These are phyloP conservation scores for Peribatodes rhomboidaria DNA, from an alignment of 2,888 invertebrate species.

Conservation along the genomic window DNA sequence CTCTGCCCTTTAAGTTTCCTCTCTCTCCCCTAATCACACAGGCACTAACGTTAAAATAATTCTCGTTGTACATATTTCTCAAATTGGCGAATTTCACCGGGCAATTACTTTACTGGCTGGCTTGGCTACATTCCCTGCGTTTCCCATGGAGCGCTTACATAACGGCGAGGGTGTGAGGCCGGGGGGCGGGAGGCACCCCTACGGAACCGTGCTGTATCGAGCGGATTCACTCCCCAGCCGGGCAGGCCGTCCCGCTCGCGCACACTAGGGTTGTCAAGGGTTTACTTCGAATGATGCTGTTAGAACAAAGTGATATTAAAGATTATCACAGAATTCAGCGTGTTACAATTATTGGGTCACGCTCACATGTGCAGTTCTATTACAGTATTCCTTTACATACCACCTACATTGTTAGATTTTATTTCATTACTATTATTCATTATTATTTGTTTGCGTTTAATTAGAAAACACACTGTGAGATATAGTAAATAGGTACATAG, in stretches of 20 bases:
- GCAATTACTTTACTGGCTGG: slow-evolving; percentile 63
- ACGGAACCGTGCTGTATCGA: slow-evolving; percentile 56
- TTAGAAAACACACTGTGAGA: too few species aligned
- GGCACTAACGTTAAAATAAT: background rate
- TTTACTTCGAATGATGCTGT: background rate
- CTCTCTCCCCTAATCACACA: background rate
- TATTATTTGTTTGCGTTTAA: too few species aligned
- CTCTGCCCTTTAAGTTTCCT: too few species aligned
- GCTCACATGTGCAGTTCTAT: background rate
- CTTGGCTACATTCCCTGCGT: slow-evolving; percentile 62
- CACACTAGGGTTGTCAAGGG: slow-evolving; percentile 13
- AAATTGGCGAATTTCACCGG: slow-evolving; percentile 61
- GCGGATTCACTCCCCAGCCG: slow-evolving; percentile 66
- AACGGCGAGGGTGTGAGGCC: slow-evolving; percentile 52
- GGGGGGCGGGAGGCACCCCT: slow-evolving; percentile 62
- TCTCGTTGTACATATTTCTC: slow-evolving; percentile 28
- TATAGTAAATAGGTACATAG: too few species aligned
- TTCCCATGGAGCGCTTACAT: slow-evolving; percentile 63
- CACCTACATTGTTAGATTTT: too few species aligned
- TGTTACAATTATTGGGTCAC: background rate
- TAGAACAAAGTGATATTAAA: background rate
- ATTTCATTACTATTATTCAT: too few species aligned
- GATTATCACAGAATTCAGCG: background rate
- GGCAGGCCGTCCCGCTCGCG: slow-evolving; percentile 48
- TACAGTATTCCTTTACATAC: background rate